phyloP scores from a whole-genome alignment of 2,797 vertebrate genomes.

The Cryptoprocta ferox region DNA sequence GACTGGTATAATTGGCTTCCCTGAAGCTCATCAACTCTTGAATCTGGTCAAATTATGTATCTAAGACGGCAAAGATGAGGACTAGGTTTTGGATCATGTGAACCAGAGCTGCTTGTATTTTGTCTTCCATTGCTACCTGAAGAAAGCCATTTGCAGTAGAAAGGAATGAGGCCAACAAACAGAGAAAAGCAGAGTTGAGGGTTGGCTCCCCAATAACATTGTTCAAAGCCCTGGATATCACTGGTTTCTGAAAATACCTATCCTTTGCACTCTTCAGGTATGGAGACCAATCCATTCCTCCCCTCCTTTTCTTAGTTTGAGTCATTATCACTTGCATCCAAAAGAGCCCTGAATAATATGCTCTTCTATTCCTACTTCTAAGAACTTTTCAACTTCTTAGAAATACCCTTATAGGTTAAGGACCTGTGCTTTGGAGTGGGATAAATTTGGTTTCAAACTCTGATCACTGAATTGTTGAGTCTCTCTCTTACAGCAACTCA shows the following conservation, averaged over 20 bases:
- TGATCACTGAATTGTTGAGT: background rate
- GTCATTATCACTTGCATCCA: constrained; percentile 19
- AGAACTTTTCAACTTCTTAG: constrained; percentile 19
- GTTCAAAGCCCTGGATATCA: background rate
- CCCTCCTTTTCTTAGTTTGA: background rate
- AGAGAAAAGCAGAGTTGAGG: background rate
- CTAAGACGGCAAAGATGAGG: background rate
- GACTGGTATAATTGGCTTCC: background rate
- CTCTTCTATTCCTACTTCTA: background rate
- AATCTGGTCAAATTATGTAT: background rate
- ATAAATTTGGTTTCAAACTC: constrained; percentile 53
- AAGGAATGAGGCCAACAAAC: background rate
- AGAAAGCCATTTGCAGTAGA: background rate
- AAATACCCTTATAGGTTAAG: background rate
- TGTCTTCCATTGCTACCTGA: background rate
- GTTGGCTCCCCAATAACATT: background rate
- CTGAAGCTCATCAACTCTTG: background rate
- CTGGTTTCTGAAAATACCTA: background rate
- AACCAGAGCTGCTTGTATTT: background rate
- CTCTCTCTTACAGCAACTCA: constrained; percentile 8
- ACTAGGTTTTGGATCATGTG: background rate
- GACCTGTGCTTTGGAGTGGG: constrained; percentile 44
- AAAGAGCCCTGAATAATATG: background rate
- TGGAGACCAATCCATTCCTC: background rate
- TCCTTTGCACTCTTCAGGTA: background rate